phyloP scores from a whole-genome alignment of 1,140 invertebrate genomes.

The Aphis gossypii region DNA sequence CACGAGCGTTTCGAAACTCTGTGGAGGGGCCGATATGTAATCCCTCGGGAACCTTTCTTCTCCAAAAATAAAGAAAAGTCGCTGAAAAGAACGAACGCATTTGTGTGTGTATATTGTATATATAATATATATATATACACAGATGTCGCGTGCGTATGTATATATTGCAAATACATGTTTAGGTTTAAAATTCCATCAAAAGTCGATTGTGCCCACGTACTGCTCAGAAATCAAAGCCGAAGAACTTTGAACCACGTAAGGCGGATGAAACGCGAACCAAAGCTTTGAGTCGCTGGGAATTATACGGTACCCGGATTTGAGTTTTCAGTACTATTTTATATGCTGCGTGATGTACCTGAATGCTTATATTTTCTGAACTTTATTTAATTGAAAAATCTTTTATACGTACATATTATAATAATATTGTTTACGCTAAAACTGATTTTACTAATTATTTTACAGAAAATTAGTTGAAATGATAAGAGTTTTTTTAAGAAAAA shows the following conservation, averaged over 20 bases:
- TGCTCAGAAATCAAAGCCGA: not conserved
- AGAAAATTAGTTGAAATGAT: not conserved
- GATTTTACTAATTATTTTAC: not conserved
- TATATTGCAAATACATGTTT: not conserved
- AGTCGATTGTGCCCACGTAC: not conserved
- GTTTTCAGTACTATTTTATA: not conserved
- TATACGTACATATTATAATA: not conserved
- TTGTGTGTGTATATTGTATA: not conserved
- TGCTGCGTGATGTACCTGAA: not conserved
- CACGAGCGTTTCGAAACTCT: not conserved
- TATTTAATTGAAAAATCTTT: not conserved
- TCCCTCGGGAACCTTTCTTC: not conserved
- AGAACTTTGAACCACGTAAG: not conserved
- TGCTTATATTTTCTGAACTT: not conserved
- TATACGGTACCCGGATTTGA: not conserved
- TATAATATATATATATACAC: not conserved
- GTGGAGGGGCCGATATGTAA: not conserved
- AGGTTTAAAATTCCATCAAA: constrained; percentile 5
- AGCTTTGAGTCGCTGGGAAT: not conserved
- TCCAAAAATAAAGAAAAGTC: not conserved
- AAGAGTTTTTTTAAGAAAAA: too few species aligned
- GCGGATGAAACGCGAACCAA: not conserved
- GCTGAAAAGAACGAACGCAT: not conserved
- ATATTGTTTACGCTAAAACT: not conserved
- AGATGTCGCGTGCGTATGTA: not conserved